phyloP scores from a whole-genome alignment of 2,797 vertebrate species.

The Poecilia wingei region DNA sequence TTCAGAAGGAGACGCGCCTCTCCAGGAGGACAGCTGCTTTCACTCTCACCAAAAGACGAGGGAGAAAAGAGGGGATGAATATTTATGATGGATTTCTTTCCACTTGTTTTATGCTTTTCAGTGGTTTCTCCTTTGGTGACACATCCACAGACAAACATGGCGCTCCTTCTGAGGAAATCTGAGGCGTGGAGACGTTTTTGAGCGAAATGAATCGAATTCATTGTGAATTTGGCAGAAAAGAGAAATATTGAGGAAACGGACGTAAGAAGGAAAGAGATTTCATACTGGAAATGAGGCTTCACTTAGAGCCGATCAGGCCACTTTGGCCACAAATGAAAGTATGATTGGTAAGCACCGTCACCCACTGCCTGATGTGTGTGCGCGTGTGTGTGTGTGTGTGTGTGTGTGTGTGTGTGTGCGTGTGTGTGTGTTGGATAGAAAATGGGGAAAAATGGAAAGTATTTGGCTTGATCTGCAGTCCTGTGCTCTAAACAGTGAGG shows the following conservation, averaged over 20 bases:
- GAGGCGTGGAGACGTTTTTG: conserved; percentile 7
- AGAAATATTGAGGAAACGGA: conserved; percentile 55
- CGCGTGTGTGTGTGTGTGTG: conserved; percentile 13
- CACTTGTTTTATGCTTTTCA: conserved; percentile 72
- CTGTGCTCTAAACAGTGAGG: conserved; percentile 29
- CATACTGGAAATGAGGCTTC: conserved; percentile 77
- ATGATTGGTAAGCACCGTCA: conserved; percentile 59
- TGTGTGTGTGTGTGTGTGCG: conserved; percentile 32
- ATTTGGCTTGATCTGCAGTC: conserved; percentile 42
- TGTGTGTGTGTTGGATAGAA: conserved; percentile 26
- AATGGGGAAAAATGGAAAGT: conserved; percentile 40
- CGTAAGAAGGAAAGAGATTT: conserved; percentile 47
- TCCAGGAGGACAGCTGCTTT: conserved; percentile 75
- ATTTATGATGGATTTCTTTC: conserved; percentile 77
- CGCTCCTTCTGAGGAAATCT: conserved; percentile 37
- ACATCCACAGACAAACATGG: conserved; percentile 28
- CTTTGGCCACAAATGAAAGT: conserved; percentile 80
- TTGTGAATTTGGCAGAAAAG: conserved; percentile 43
- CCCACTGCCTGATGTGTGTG: conserved; percentile 48
- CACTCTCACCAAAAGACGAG: conserved; percentile 69
- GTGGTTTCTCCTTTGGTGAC: conserved; percentile 45
- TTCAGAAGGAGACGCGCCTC: conserved; percentile 68
- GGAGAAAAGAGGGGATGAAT: conserved; percentile 66
- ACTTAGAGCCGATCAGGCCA: conserved; percentile 74
- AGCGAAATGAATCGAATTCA: conserved; percentile 37